Evolutionary conservation across 2,888 invertebrate species (phyloP).

Genomic region (Drosophila anomalata): DNA sequence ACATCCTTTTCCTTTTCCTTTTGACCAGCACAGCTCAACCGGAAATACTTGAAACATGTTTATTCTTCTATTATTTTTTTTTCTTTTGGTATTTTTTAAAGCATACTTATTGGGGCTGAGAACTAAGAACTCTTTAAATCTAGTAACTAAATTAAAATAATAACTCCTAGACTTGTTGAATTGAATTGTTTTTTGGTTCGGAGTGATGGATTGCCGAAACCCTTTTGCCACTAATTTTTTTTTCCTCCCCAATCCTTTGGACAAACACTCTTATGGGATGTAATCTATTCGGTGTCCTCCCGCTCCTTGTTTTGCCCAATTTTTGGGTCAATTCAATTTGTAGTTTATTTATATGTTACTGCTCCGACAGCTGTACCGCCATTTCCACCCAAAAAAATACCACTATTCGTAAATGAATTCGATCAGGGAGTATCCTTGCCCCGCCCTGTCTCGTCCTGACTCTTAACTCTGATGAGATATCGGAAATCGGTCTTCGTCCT

Average conservation of each 20-base stretch:
- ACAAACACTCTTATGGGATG: conserved; percentile 14
- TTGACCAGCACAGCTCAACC: background rate
- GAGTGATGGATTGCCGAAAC: conserved; percentile 5
- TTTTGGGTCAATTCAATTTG: conserved; percentile 56
- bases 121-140: background rate
- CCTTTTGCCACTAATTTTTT: background rate
- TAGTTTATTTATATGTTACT: conserved; percentile 46
- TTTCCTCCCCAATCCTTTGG: background rate
- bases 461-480: conserved; percentile 30
- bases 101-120: background rate
- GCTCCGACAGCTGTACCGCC: conserved; percentile 10
- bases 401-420: conserved; percentile 4
- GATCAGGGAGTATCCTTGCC: conserved; percentile 1
- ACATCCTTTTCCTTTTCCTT: background rate
- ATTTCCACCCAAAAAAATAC: background rate
- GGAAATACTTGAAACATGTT: conserved; percentile 21
- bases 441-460: background rate
- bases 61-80: background rate
- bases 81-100: background rate
- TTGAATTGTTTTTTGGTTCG: background rate
- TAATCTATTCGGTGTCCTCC: conserved; percentile 6
- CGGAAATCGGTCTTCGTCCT: conserved; percentile 10
- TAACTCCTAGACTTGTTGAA: background rate
- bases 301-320: conserved; percentile 12
- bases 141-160: background rate